Evolutionary conservation across 2,888 invertebrate species (phyloP).

Genomic region (Platynereis dumerilii): DNA sequence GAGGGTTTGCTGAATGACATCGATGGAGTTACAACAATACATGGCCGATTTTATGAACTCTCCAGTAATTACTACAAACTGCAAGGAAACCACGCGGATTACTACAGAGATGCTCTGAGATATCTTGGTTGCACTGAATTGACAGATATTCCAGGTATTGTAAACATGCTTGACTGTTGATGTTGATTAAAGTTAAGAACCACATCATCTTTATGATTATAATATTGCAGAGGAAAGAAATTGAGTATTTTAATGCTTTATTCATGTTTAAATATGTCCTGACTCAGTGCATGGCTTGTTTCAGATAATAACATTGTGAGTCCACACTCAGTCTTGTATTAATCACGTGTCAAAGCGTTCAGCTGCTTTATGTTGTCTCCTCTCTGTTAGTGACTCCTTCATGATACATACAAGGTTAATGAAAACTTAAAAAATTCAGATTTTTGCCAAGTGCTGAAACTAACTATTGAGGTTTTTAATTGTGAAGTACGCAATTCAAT

Average conservation of each 20-base stretch:
- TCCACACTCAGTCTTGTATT: no score
- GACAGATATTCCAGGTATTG: slow-evolving; percentile 69
- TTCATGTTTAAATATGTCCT: background rate
- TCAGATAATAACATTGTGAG: no score
- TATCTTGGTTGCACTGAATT: slow-evolving; percentile 79
- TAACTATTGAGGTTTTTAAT: no score
- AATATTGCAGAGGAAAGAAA: background rate
- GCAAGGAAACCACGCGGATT: slow-evolving; percentile 77
- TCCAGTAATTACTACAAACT: slow-evolving; percentile 90
- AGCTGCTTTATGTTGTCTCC: no score
- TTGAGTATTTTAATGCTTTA: background rate
- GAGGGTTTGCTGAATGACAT: slow-evolving; percentile 84
- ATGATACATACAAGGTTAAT: no score
- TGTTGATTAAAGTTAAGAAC: no score
- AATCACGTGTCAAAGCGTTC: no score
- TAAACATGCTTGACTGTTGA: no score
- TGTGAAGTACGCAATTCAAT: no score
- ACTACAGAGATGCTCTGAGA: slow-evolving; percentile 90
- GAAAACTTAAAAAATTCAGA: no score
- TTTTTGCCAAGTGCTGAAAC: no score
- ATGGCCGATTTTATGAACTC: slow-evolving; percentile 90
- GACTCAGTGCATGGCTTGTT: background rate
- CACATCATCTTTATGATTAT: background rate
- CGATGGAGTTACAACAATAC: slow-evolving; percentile 91
- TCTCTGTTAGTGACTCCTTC: no score